A percentile compares a stretch with the other conserved stretches of the same genome.
Evolutionary conservation across 2,888 invertebrate species (phyloP).

Genomic region (Pherbina coryleti): DNA sequence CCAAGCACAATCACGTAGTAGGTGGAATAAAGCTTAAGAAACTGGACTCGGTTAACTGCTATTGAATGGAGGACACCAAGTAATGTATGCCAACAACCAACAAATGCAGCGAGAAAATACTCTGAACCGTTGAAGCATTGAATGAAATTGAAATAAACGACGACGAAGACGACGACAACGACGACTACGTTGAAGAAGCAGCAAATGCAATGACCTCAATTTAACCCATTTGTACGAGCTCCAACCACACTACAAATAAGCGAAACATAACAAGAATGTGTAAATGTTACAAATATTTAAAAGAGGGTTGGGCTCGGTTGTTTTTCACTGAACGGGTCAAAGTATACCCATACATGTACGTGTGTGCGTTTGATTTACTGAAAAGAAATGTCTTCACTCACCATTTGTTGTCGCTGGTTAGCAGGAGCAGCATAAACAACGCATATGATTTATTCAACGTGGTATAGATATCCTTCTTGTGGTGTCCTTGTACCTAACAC

Average conservation of each 20-base stretch:
- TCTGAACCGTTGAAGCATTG: background rate
- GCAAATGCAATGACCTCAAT: slow-evolving; percentile 63
- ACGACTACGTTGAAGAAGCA: slow-evolving; percentile 1
- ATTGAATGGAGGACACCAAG: slow-evolving; percentile 43
- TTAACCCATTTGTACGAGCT: slow-evolving; percentile 49
- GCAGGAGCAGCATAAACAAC: slow-evolving; percentile 18
- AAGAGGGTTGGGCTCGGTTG: slow-evolving; percentile 39
- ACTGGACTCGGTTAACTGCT: background rate
- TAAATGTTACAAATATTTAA: background rate
- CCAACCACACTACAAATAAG: background rate
- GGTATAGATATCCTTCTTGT: slow-evolving; percentile 21
- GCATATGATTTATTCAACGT: slow-evolving; percentile 37
- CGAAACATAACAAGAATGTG: slow-evolving; percentile 3
- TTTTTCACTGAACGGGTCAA: background rate
- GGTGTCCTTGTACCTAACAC: slow-evolving; percentile 60
- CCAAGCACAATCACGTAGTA: background rate
- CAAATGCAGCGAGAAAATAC: background rate
- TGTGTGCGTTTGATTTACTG: background rate
- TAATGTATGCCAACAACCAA: slow-evolving; percentile 41
- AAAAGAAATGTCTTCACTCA: slow-evolving; percentile 26
- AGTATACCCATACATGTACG: background rate
- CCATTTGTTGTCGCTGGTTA: slow-evolving; percentile 29
- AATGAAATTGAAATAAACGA: slow-evolving; percentile 31
- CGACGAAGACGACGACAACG: background rate
- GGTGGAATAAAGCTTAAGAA: background rate